Evolutionary conservation across 2,797 vertebrate species (phyloP).

Genomic region (Distichodus sexfasciatus): DNA sequence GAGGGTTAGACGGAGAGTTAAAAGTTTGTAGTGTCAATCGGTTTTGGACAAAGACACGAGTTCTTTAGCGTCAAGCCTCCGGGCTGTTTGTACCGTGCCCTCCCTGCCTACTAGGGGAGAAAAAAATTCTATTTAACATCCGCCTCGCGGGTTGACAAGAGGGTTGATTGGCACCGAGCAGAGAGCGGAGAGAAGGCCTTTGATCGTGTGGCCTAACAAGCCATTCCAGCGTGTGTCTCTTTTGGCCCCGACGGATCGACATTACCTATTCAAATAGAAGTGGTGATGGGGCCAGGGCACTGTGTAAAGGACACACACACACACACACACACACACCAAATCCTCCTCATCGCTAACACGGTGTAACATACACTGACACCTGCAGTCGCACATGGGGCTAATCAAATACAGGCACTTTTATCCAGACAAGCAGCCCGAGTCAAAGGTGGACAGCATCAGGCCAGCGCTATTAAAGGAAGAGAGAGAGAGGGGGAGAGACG

Average conservation of each 20-base stretch:
- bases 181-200: constrained; percentile 90
- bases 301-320: constrained; percentile 68
- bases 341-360: constrained; percentile 39
- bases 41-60: no score
- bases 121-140: constrained; percentile 90
- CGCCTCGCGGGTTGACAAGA: constrained; percentile 90
- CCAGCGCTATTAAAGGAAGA: constrained; percentile 71
- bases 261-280: constrained; percentile 98
- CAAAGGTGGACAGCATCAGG: constrained; percentile 81
- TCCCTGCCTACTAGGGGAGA: no score
- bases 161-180: constrained; percentile 95
- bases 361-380: constrained; percentile 40
- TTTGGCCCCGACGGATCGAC: constrained; percentile 88
- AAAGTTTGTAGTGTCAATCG: no score
- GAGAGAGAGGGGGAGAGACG: background rate
- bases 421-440: constrained; percentile 82
- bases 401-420: constrained; percentile 84
- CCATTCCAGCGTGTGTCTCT: constrained; percentile 94
- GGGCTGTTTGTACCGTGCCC: no score
- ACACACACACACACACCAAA: constrained; percentile 45
- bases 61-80: no score
- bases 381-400: constrained; percentile 56
- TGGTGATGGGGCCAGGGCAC: constrained; percentile 91
- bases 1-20: no score
- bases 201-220: constrained; percentile 99